These are phyloP conservation scores for Danionella cerebrum DNA, from an alignment of 2,113 vertebrate genomes.

Conservation along the genomic window DNA sequence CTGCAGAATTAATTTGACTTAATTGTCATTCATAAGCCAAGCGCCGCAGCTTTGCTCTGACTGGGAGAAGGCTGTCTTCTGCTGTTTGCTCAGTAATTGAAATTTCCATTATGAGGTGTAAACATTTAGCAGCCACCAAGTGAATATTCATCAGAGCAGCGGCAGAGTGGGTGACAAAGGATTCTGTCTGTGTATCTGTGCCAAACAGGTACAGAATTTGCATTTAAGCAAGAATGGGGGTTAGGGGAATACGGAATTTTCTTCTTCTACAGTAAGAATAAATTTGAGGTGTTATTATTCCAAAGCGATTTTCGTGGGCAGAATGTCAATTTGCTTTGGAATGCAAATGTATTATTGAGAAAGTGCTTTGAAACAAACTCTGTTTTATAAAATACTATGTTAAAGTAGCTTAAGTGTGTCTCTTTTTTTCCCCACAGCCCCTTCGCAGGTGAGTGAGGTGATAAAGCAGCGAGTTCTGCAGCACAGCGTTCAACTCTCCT, in stretches of 20 bases:
- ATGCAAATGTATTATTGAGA: no score
- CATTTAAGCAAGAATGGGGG: slow-evolving; percentile 4
- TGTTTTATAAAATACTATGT: no score
- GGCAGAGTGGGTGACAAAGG: slow-evolving; percentile 52
- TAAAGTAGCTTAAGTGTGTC: neutral
- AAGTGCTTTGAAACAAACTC: no score
- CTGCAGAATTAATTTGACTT: slow-evolving; percentile 73
- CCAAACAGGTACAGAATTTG: neutral
- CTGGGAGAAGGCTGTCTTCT: slow-evolving; percentile 68
- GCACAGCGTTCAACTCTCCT: slow-evolving; percentile 91
- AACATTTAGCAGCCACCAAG: slow-evolving; percentile 66
- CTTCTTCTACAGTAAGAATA: neutral
- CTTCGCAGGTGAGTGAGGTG: slow-evolving; percentile 92
- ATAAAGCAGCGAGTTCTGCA: slow-evolving; percentile 92
- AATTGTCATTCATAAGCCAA: slow-evolving; percentile 71
- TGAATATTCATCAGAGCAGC: slow-evolving; percentile 79
- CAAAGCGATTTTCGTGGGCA: no score
- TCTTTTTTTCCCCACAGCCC: slow-evolving; percentile 79
- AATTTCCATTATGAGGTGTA: slow-evolving; percentile 76
- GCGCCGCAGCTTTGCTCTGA: slow-evolving; percentile 64
- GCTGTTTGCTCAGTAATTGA: slow-evolving; percentile 77
- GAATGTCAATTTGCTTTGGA: no score
- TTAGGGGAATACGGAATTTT: slow-evolving; percentile 39
- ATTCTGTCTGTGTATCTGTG: slow-evolving; percentile 61
- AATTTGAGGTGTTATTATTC: no score